A percentile compares a stretch with the other conserved stretches of the same genome.
Conservation (phyloP, 2,888 invertebrate species). For the Heliconius ethilla region DNA sequence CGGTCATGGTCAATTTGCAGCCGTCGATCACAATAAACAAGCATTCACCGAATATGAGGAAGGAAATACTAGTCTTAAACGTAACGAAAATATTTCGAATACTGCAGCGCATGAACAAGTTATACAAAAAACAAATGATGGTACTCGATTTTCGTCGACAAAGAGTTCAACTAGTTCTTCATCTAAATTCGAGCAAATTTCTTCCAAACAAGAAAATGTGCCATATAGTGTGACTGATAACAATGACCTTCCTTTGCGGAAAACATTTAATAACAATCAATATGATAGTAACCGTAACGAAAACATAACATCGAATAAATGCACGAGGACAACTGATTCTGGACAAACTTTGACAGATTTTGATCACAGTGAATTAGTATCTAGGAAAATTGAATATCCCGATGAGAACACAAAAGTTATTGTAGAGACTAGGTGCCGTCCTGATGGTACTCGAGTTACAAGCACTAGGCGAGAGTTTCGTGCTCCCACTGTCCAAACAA, state of each 20-base stretch:
- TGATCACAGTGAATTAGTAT: conserved; percentile 76
- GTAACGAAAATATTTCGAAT: conserved; percentile 65
- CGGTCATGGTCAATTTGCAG: conserved; percentile 84
- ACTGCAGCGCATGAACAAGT: conserved; percentile 70
- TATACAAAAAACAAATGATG: conserved; percentile 69
- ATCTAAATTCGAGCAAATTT: conserved; percentile 66
- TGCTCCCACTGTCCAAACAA: conserved; percentile 63
- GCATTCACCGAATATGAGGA: conserved; percentile 75
- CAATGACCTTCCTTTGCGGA: conserved; percentile 54
- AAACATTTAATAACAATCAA: conserved; percentile 56
- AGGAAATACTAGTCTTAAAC: conserved; percentile 69
- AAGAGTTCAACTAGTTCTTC: conserved; percentile 66
- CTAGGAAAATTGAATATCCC: conserved; percentile 83
- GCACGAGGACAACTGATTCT: conserved; percentile 55
- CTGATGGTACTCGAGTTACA: conserved; percentile 86
- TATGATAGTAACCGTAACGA: conserved; percentile 57
- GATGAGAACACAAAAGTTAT: conserved; percentile 85
- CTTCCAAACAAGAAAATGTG: conserved; percentile 66
- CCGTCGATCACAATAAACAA: conserved; percentile 83
- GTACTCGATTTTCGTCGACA: conserved; percentile 64
- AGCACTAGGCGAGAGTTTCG: conserved; percentile 85
- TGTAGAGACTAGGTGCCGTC: conserved; percentile 85
- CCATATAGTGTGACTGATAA: conserved; percentile 62
- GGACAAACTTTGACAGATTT: conserved; percentile 56
- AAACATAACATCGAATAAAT: conserved; percentile 52